Percentiles rank a stretch among this genome's conserved stretches.
phyloP scores from a whole-genome alignment of 2,797 vertebrate genomes.

The Chrosomus eos region DNA sequence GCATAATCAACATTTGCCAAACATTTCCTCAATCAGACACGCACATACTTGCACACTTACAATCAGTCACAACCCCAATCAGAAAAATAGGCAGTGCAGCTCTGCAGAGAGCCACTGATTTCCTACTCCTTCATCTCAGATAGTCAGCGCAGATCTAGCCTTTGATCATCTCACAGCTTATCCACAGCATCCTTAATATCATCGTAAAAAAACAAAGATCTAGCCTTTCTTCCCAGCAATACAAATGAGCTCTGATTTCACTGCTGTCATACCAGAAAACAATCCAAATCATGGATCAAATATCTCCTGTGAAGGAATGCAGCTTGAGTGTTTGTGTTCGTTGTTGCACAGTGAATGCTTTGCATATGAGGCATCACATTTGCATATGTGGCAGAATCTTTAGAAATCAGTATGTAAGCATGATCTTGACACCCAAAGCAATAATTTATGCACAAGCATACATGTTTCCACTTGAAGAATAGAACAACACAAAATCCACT shows the following conservation, averaged over 20 bases:
- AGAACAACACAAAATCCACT: slow-evolving; percentile 60
- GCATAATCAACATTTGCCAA: slow-evolving; percentile 18
- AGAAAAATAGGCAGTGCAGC: slow-evolving; percentile 5
- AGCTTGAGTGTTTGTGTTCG: slow-evolving; percentile 3
- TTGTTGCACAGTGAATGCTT: not conserved
- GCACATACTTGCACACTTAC: not conserved
- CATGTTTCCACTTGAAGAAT: slow-evolving; percentile 50
- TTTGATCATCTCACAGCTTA: slow-evolving; percentile 21
- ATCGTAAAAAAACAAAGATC: not conserved
- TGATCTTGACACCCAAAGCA: slow-evolving; percentile 51
- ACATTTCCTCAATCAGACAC: slow-evolving; percentile 19
- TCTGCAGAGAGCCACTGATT: slow-evolving; percentile 27
- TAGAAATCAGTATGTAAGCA: slow-evolving; percentile 53
- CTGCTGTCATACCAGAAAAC: not conserved
- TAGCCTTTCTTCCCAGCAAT: slow-evolving; percentile 15
- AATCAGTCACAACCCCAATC: slow-evolving; percentile 18
- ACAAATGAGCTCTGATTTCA: not conserved
- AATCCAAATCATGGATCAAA: not conserved
- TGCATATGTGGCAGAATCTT: slow-evolving; percentile 29
- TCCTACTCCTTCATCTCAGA: slow-evolving; percentile 1
- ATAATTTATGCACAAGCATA: slow-evolving; percentile 14
- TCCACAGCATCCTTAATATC: slow-evolving; percentile 10
- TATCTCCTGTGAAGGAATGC: slow-evolving; percentile 16
- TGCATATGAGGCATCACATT: slow-evolving; percentile 10
- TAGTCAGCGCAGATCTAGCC: not conserved